Conservation (phyloP, 2,888 invertebrate species). For the Villa cingulata region DNA sequence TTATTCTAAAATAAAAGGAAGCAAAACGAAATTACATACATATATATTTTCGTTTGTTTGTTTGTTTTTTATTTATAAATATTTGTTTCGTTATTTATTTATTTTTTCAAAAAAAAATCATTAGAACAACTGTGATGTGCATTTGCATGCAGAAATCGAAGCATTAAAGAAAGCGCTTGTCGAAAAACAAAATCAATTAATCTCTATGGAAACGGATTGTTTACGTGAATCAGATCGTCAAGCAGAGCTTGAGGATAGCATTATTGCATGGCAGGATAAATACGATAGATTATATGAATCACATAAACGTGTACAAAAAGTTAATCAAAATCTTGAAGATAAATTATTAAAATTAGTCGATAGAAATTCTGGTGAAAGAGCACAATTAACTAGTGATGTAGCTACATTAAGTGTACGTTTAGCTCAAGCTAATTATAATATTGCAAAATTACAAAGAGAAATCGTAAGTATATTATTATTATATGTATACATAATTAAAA, state of each 20-base stretch:
- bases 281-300: constrained; percentile 87
- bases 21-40: too few relatives aligned
- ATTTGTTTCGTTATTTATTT: too few relatives aligned
- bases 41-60: neutral
- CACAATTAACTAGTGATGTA: constrained; percentile 72
- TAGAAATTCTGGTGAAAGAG: constrained; percentile 81
- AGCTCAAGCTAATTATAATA: constrained; percentile 72
- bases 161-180: constrained; percentile 67
- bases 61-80: too few relatives aligned
- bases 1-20: too few relatives aligned
- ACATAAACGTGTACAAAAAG: constrained; percentile 83
- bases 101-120: neutral
- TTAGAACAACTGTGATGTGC: constrained; percentile 40
- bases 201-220: constrained; percentile 76
- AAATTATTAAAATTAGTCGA: constrained; percentile 85
- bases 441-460: constrained; percentile 70
- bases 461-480: constrained; percentile 69
- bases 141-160: constrained; percentile 77
- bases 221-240: constrained; percentile 65
- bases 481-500: too few relatives aligned
- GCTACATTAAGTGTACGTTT: constrained; percentile 69
- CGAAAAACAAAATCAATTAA: constrained; percentile 70
- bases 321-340: constrained; percentile 90
- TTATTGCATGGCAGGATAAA: constrained; percentile 81
- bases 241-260: constrained; percentile 67